These are phyloP conservation scores for Pyrgilauda ruficollis DNA, from an alignment of 2,113 vertebrate genomes.

Conservation along the genomic window DNA sequence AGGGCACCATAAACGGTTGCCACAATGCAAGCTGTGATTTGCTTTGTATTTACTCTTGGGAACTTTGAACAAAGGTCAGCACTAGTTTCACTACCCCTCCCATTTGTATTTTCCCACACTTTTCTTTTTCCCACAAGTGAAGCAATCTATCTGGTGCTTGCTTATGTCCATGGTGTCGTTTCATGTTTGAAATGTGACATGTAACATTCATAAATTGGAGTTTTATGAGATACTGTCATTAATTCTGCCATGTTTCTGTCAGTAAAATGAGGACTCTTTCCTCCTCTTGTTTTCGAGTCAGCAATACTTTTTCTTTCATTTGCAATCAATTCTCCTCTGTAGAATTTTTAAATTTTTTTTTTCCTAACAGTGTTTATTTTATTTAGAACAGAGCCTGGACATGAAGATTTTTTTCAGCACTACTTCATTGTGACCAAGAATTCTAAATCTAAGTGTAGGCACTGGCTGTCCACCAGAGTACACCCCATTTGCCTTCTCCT, in stretches of 20 bases:
- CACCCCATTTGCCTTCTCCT: not conserved
- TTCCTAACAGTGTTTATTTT: fast-evolving
- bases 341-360: not conserved
- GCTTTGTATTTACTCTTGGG: constrained; percentile 50
- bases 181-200: not conserved
- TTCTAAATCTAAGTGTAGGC: not conserved
- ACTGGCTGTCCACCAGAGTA: not conserved
- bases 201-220: not conserved
- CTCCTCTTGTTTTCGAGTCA: not conserved
- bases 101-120: constrained; percentile 66
- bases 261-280: not conserved
- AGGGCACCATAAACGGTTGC: not conserved
- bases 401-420: not conserved
- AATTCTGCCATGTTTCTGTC: not conserved
- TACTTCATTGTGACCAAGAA: not conserved
- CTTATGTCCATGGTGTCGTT: not conserved
- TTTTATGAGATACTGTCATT: not conserved
- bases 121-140: constrained; percentile 17
- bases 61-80: constrained; percentile 50
- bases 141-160: not conserved
- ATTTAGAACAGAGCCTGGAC: not conserved
- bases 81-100: not conserved
- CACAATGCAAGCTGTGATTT: not conserved
- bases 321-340: not conserved
- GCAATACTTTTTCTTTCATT: not conserved